A percentile compares a stretch with the other conserved stretches of the same genome.
These are phyloP conservation scores for Passer domesticus DNA, from an alignment of 2,113 vertebrate genomes.

Conservation along the genomic window DNA sequence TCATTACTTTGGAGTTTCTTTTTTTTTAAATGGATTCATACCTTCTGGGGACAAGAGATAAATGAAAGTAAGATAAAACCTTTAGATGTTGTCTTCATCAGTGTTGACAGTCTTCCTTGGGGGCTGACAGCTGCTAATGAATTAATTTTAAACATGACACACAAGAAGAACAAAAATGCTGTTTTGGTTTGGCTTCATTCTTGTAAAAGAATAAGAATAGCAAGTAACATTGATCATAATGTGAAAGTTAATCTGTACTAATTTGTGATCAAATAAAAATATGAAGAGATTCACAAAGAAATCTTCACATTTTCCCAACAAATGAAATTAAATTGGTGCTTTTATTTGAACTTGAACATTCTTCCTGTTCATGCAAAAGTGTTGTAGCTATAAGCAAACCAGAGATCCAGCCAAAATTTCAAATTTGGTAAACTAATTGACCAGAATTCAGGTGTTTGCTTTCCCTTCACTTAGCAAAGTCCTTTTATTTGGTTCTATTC, in stretches of 20 bases:
- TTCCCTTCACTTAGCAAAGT: neutral
- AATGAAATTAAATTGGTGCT: neutral
- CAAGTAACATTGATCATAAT: neutral
- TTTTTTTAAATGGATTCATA: conserved; percentile 30
- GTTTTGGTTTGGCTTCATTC: neutral
- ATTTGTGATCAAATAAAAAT: neutral
- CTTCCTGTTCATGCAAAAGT: neutral
- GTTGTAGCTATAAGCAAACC: neutral
- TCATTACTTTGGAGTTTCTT: conserved; percentile 19
- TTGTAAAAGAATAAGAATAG: neutral
- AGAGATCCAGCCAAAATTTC: neutral
- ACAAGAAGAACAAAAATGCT: conserved; percentile 25
- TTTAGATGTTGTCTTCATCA: conserved; percentile 70
- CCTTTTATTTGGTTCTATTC: neutral
- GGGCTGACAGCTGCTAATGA: conserved; percentile 73
- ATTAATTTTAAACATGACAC: conserved; percentile 69
- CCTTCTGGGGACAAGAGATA: conserved; percentile 73
- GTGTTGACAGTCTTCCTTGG: conserved; percentile 50
- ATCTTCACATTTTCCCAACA: neutral
- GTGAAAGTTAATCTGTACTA: neutral
- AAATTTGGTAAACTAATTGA: neutral
- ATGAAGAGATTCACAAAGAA: neutral
- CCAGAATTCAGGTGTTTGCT: neutral
- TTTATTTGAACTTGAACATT: neutral
- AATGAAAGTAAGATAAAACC: conserved; percentile 70